Conservation (phyloP, 2,888 invertebrate species). For the Stenoptilia bipunctidactyla region DNA sequence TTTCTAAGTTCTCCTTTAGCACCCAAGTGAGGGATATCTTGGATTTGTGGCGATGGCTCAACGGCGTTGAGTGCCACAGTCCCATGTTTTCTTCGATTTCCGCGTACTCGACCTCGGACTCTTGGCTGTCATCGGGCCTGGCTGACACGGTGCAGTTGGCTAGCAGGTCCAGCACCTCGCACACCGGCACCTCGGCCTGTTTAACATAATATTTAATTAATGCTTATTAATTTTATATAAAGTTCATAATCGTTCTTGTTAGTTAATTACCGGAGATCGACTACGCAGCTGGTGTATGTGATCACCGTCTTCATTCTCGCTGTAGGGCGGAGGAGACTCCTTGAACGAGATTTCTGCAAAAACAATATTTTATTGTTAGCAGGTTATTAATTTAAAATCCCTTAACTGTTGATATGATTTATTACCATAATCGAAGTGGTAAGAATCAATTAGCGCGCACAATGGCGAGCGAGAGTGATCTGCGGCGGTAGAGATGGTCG, state of each 20-base stretch:
- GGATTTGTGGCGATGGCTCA: conserved; percentile 60
- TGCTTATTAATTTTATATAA: no score
- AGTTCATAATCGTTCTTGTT: no score
- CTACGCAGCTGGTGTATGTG: conserved; percentile 12
- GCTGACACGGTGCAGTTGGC: conserved; percentile 48
- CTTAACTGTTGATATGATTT: conserved; percentile 32
- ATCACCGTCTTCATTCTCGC: conserved; percentile 36
- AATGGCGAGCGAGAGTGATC: conserved; percentile 5
- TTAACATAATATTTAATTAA: no score
- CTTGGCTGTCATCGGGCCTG: conserved; percentile 22
- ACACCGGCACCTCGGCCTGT: conserved; percentile 33
- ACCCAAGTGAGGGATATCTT: conserved; percentile 85
- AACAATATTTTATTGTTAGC: conserved; percentile 6
- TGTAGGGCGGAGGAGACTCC: conserved; percentile 55
- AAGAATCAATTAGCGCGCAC: conserved; percentile 15
- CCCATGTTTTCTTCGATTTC: conserved; percentile 57
- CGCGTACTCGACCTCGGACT: conserved; percentile 46
- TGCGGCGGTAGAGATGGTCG: conserved; percentile 19
- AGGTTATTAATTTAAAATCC: no score
- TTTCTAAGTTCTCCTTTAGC: conserved; percentile 74
- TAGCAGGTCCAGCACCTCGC: conserved; percentile 50
- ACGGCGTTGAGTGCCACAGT: conserved; percentile 59
- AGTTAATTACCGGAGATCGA: conserved; percentile 10
- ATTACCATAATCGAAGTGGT: conserved; percentile 24
- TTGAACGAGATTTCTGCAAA: conserved; percentile 49